Evolutionary conservation across 2,888 invertebrate genomes (phyloP), one percentile per base, ranked within the genome.

Genomic region (Orthosia gothica): DNA sequence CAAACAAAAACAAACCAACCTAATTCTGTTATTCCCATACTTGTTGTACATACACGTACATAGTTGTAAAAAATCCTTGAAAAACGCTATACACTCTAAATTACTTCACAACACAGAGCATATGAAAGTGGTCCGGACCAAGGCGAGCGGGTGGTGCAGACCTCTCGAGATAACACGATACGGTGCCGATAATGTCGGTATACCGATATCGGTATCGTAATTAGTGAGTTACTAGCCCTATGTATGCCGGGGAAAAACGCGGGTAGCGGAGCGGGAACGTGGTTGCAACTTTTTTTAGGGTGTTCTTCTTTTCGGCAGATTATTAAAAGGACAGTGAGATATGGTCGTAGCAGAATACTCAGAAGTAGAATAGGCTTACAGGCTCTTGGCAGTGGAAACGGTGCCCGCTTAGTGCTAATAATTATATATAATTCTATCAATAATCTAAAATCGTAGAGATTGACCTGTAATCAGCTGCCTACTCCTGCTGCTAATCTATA

Each of bases 111-210:
- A 65, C 74, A 76, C 50, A 72, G 65, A 72, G 50, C 49, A 49
- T 76, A 75, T 79, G 79, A 87, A 87, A 86, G 87, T 81, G 69
- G 73, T 75, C 47, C 40, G 11, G 11, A 74, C 62, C 86, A 86
- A 86, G 86, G 86, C 79, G 23, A 86, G 61, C 86, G 49, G 61
- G 83, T 57, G 54, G 72, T 55, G 75, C 74, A 57, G 55, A 70
- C 70, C 70, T 77, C 63, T 70, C 64, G 62, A 63, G 83, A 70
- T 76, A 76, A 80, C 64, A 61, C 57, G 83, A 76, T 77, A 78
- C 74, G 11, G 54, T 32, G 47, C 63, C 67, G 68, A 79, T 70
- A 70, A 69, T 68, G 64, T 54, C 67, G 67, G 79, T 73, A 73
- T 70, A 71, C 75, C 55, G 72, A 73, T 70, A 71, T 77, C 55